phyloP scores from a whole-genome alignment of 2,888 invertebrate genomes.

The Hipparchia sbordonii region DNA sequence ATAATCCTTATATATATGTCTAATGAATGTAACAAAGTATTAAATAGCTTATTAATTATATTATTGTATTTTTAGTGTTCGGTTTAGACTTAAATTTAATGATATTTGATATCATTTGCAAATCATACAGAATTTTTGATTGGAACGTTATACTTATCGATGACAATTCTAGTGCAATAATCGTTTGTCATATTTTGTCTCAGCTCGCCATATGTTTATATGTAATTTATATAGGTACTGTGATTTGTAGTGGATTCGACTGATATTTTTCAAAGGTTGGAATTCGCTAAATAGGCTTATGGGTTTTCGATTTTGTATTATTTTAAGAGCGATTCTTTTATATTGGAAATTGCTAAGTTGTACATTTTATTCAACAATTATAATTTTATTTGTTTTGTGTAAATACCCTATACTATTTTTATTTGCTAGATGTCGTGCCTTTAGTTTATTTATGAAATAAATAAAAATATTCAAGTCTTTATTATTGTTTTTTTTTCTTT shows the following conservation, averaged over 20 bases:
- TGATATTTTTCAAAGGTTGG: conserved; percentile 60
- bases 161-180: conserved; percentile 60
- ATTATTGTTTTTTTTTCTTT: conserved; percentile 57
- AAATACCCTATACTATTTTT: conserved; percentile 71
- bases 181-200: conserved; percentile 9
- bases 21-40: conserved; percentile 29
- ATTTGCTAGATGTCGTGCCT: conserved; percentile 70
- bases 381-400: conserved; percentile 67
- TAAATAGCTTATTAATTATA: conserved; percentile 22
- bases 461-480: conserved; percentile 72
- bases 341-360: conserved; percentile 70
- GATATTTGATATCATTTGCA: conserved; percentile 75
- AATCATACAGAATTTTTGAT: conserved; percentile 59
- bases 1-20: conserved; percentile 18
- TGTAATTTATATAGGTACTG: conserved; percentile 49
- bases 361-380: conserved; percentile 71
- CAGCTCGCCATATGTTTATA: conserved; percentile 54
- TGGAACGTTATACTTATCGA: conserved; percentile 42
- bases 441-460: conserved; percentile 78
- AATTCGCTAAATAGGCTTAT: conserved; percentile 52
- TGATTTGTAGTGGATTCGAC: conserved; percentile 61
- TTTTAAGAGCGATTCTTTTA: conserved; percentile 46
- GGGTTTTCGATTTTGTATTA: conserved; percentile 34
- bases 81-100: conserved; percentile 55
- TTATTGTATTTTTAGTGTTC: conserved; percentile 40